Base-by-base conservation (phyloP, 1,140 invertebrate species). In the Cecropterus lyciades region DNA sequence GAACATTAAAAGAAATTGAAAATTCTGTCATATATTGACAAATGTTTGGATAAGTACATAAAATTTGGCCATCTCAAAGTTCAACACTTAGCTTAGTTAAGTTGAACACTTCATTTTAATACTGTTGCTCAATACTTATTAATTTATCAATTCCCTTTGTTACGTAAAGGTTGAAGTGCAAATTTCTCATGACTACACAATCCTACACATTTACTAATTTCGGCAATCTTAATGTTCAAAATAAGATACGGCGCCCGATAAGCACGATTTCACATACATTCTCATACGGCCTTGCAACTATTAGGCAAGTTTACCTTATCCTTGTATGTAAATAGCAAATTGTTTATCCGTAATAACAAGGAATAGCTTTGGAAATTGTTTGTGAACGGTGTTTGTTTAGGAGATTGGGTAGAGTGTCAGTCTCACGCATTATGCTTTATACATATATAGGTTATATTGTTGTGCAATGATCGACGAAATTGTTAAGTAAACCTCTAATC, bases 271-370 rank as follows among this genome's bases (percentile, higher is more conserved):
- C 48, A 8, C 27, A 52, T 52, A 24, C 27, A 52, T 30, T 52
- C 14, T 13, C 24, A 30, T 51, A 51, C 49, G 15, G 33, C 51
- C 51, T 14, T 30, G 65, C 49, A 45, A 53, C 30, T 70, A 62
- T 66, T 48, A 55, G 8, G 15, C 52, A 63, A 46, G 67, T 63
- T 65, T 55, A 60, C 45, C 65, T 66, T 67, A 69, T 65, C 65
- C 62, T 46, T 53, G 65, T 63, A 56, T 59, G 51, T 69, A 65
- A 70, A 67, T 67, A 65, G 63, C 64, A 70, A 33, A 33, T 33
- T 33, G 57, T 73, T 57, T 59, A 60, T 52, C 40, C 17, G 17
- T 65, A 48, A 51, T 65, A 75, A 74, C 63, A 72, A 46, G 60
- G 51, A 67, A 67, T 60, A 57, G 17, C 27, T 49, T 63, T 57